Evolutionary conservation across 2,797 vertebrate species (phyloP).

Genomic region (Bradypus variegatus): DNA sequence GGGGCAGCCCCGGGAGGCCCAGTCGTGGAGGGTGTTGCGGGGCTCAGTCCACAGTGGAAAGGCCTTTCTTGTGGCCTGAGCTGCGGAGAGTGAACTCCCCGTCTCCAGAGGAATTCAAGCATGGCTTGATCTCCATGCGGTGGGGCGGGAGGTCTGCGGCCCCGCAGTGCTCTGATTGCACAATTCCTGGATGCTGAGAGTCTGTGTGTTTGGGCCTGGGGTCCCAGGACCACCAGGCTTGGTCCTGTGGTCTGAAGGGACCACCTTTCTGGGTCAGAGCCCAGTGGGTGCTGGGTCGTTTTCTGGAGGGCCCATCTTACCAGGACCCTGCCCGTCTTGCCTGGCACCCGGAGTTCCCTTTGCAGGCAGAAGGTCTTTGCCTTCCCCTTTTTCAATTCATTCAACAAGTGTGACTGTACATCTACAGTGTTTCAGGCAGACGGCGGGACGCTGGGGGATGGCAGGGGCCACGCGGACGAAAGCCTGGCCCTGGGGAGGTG

Average conservation of each 20-base stretch:
- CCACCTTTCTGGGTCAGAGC: background rate
- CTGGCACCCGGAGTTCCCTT: background rate
- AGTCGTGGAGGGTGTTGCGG: background rate
- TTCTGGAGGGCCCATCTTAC: background rate
- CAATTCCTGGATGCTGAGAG: rapidly evolving
- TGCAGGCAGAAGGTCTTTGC: background rate
- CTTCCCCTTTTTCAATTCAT: rapidly evolving
- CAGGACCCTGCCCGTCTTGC: background rate
- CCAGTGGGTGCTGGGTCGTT: rapidly evolving
- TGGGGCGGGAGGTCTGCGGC: rapidly evolving
- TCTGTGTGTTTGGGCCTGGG: background rate
- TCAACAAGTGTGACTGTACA: rapidly evolving
- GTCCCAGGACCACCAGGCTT: background rate
- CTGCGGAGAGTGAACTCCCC: rapidly evolving
- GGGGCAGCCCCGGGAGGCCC: background rate
- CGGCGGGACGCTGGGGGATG: too few species aligned
- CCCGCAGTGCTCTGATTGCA: rapidly evolving
- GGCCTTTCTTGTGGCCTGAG: background rate
- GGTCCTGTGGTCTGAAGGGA: background rate
- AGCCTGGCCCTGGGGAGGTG: too few species aligned
- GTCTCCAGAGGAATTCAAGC: background rate
- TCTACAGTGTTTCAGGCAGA: rapidly evolving
- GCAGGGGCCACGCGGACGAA: too few species aligned
- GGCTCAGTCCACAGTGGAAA: background rate
- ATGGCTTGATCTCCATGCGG: background rate